Evolutionary conservation across 1,140 invertebrate species (phyloP).

Genomic region (Aphis craccivora): DNA sequence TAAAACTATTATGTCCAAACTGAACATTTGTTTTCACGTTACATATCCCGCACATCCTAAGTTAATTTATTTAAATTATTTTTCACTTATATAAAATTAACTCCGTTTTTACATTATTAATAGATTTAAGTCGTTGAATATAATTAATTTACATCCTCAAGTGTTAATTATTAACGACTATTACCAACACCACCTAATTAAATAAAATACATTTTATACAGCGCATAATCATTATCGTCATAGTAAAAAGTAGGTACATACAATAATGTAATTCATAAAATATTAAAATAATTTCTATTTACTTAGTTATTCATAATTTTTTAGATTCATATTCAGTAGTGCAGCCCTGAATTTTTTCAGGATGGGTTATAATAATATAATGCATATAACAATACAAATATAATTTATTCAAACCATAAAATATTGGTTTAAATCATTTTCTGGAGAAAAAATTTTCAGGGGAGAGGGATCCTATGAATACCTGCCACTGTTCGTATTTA

Average conservation of each 20-base stretch:
- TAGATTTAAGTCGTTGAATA: neutral
- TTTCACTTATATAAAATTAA: slow-evolving; percentile 25
- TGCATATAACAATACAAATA: too few species aligned
- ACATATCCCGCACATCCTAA: neutral
- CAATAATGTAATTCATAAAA: neutral
- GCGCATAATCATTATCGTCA: neutral
- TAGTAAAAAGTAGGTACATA: neutral
- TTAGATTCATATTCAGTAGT: neutral
- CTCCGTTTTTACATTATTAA: neutral
- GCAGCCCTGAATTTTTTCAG: too few species aligned
- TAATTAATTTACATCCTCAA: slow-evolving; percentile 15
- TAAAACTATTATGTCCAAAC: neutral
- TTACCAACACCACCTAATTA: neutral
- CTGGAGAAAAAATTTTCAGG: too few species aligned
- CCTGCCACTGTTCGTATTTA: too few species aligned
- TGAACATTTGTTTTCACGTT: neutral
- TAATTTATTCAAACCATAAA: too few species aligned
- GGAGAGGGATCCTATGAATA: too few species aligned
- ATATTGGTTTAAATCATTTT: too few species aligned
- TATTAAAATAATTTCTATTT: neutral
- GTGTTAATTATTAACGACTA: slow-evolving; percentile 22
- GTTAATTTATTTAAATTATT: neutral
- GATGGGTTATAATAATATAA: too few species aligned
- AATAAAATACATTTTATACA: neutral
- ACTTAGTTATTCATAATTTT: neutral